Evolutionary conservation across 2,888 invertebrate species (phyloP), one percentile per base, ranked within the genome.

Genomic region (Odontocolon sp.): DNA sequence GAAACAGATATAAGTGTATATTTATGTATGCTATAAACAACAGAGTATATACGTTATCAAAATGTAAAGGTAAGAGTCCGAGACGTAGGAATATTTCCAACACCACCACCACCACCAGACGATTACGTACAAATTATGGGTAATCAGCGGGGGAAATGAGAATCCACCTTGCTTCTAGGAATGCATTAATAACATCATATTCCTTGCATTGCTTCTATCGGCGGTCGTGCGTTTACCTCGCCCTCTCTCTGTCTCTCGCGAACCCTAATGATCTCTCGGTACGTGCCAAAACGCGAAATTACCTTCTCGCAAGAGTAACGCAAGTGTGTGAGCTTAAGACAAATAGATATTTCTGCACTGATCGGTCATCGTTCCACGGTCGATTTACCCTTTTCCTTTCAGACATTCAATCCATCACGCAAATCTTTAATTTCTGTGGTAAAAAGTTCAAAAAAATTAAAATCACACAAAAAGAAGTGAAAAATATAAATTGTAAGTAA

Each of bases 131-230:
- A 83, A 87, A 86, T 87, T 85, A 87, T 78, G 80, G 84, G 87
- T 82, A 87, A 87, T 87, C 87, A 86, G 70, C 78, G 79, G 81
- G 80, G 81, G 79, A 80, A 85, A 85, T 82, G 85, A 83, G 80
- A 82, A 82, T 83, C 81, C 77, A 74, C 78, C 79, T 69, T 82
- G 80, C 84, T 87, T 82, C 85, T 78, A 81, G 82, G 87, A 87
- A 87, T 85, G 86, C 86, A 86, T 87, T 87, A 87, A 86, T 85
- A 87, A 85, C 85, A 77, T 80, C 79, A 83, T 77, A 77, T 83
- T 83, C 78, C 82, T 82, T 76, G 77, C 78, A 79, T 79, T 76
- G 78, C 77, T 63, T 64, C 68, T 73, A 77, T 77, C 77, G 68
- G 72, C 72, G 72, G 72, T 40, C 72, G 63, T 42, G 28, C 26